Conservation (phyloP, 2,113 vertebrate species). For the Typhlomys cinereus region DNA sequence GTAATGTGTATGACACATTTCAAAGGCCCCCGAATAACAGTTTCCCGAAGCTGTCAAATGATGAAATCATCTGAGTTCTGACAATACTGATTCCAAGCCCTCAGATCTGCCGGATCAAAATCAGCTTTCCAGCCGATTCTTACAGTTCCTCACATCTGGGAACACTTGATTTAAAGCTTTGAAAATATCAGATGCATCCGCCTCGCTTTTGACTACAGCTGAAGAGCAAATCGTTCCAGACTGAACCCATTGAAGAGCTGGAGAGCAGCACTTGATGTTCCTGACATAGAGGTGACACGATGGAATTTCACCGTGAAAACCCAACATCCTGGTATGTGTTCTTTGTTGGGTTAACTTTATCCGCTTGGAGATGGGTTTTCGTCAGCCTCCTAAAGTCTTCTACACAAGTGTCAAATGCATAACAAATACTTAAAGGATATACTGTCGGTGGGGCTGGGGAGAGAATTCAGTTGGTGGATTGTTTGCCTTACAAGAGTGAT, state of each 20-base stretch:
- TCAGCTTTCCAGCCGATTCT: not conserved
- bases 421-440: constrained; percentile 10
- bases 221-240: not conserved
- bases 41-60: not conserved
- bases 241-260: not conserved
- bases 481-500: not conserved
- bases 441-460: not conserved
- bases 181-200: not conserved
- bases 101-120: not conserved
- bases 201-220: not conserved
- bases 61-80: constrained; percentile 12
- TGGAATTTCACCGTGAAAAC: not conserved
- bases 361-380: not conserved
- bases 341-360: not conserved
- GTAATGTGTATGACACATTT: not conserved
- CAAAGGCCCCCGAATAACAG: not conserved
- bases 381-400: not conserved
- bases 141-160: not conserved
- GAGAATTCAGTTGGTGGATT: not conserved
- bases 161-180: not conserved
- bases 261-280: not conserved
- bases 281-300: not conserved
- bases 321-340: not conserved
- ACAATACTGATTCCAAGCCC: not conserved
- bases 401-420: not conserved